Evolutionary conservation across 2,113 vertebrate species (phyloP), one percentile per base, ranked within the genome.

Genomic region (Apaloderma vittatum): DNA sequence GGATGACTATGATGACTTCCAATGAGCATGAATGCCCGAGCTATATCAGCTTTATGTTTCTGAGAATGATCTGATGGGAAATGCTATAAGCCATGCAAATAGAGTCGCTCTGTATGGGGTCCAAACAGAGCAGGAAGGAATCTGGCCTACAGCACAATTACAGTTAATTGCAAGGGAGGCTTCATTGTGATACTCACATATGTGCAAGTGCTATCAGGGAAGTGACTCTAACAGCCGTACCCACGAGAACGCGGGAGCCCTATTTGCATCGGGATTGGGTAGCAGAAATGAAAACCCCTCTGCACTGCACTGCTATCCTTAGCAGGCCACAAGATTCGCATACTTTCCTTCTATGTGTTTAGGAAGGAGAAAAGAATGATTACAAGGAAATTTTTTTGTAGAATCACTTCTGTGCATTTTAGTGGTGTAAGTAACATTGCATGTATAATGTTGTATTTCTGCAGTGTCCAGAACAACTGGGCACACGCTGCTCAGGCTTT

Each of bases 91-190:
- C 92, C 87, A 83, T 7, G 1, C 72, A 94, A 94, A 97, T 52
- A 74, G 88, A 92, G 88, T 66, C 78, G 37, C 93, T 96, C 94
- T 75, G 89, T 96, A 97, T 93, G 93, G 88, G 95, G 94, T 93
- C 86, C 83, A 92, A 97, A 93, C 36, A 86, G 83, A 93, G 87
- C 91, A 94, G 94, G 91, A 93, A 94, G 93, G 90, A 92, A 97
- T 96, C 74, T 93, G 95, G 86, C 92, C 94, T 95, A 37, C 52
- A 96, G 86, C 90, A 95, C 76, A 96, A 92, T 95, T 95, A 95
- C 29, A 85, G 83, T 70, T 96, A 95, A 95, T 93, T 94, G 81
- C 92, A 61, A 93, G 92, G 92, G 77, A 94, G 90, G 77, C 78
- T 97, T 93, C 84, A 22, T 1, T 83, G 91, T 90, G 90, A 57